These are phyloP conservation scores for Ctenoplectra terminalis DNA, from an alignment of 1,140 invertebrate genomes.

Conservation along the genomic window DNA sequence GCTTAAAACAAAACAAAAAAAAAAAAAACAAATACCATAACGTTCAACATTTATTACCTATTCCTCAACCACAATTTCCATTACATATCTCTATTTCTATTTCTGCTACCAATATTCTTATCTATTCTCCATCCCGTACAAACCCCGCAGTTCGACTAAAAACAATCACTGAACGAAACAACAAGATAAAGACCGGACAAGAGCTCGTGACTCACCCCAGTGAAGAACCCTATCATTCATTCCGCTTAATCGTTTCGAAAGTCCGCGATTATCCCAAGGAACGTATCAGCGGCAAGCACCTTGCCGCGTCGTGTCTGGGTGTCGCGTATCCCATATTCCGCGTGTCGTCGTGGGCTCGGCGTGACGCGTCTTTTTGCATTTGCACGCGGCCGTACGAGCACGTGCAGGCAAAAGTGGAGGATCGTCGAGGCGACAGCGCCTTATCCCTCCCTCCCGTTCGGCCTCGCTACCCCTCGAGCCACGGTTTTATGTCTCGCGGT, in stretches of 20 bases:
- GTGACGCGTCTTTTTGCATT: constrained; percentile 32
- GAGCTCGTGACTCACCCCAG: too few relatives aligned
- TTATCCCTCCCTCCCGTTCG: constrained; percentile 15
- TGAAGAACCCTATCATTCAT: neutral
- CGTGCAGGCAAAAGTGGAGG: constrained; percentile 22
- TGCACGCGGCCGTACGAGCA: constrained; percentile 5
- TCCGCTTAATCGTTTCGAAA: neutral
- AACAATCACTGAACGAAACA: too few relatives aligned
- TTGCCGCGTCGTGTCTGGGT: neutral
- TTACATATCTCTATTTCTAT: too few relatives aligned
- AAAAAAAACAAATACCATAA: too few relatives aligned
- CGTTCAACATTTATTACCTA: too few relatives aligned
- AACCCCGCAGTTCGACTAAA: too few relatives aligned
- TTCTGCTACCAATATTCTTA: too few relatives aligned
- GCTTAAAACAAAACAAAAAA: too few relatives aligned
- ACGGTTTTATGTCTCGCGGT: constrained; percentile 60
- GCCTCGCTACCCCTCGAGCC: neutral
- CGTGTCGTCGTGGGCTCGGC: neutral
- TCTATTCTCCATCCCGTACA: too few relatives aligned
- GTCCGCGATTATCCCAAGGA: neutral
- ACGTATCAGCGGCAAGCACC: neutral
- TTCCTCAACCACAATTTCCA: too few relatives aligned
- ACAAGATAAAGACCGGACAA: too few relatives aligned
- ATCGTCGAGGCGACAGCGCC: constrained; percentile 36
- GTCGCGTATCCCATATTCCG: constrained; percentile 16